Evolutionary conservation across 2,797 vertebrate genomes (phyloP), one percentile per base, ranked within the genome.

Genomic region (Schizothorax lantsangensis): DNA sequence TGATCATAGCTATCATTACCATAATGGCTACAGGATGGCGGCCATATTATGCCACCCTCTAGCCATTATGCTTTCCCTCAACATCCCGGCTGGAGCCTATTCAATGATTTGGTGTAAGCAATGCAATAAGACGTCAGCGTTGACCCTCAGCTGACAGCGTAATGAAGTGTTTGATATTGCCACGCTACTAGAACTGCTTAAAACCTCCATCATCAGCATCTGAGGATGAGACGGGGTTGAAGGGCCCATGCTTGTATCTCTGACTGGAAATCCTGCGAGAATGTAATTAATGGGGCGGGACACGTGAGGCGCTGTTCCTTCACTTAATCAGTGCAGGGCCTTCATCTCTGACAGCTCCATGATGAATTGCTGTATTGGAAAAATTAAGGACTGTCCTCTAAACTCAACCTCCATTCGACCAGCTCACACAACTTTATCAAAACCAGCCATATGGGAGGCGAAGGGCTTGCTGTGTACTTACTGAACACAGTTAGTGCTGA

Each of bases 281-380:
- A 64, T 64, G 79, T 83, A 90, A 89, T 90, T 90, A 90, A 84
- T 88, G 69, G 79, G 62, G 66, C 64, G 77, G 86, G 86, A 90
- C 81, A 75, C 80, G 47, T 38, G 80, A 85, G 83, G 83, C 81
- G 66, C 79, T 80, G 84, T 79, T 84, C 72, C 23, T 36, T 47
- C 54, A 75, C 84, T 85, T 78, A 85, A 80, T 88, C 84, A 85
- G 81, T n/a, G 0, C 33, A 3, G 79, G 81, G 52, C 57, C 73
- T 81, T 82, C 79, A 62, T 84, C 26, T 83, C 85, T 87, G 88
- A 89, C 85, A 86, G 82, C 86, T 69, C 79, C 40, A 64, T 84
- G 85, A 84, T 87, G 64, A 86, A 85, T 81, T 81, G 64, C 82
- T 84, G 40, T 62, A 87, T 74, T 68, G 81, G 49, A 88, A 83